A percentile compares a stretch with the other conserved stretches of the same genome.
phyloP scores from a whole-genome alignment of 2,888 invertebrate genomes.

The Euzophera pinguis region DNA sequence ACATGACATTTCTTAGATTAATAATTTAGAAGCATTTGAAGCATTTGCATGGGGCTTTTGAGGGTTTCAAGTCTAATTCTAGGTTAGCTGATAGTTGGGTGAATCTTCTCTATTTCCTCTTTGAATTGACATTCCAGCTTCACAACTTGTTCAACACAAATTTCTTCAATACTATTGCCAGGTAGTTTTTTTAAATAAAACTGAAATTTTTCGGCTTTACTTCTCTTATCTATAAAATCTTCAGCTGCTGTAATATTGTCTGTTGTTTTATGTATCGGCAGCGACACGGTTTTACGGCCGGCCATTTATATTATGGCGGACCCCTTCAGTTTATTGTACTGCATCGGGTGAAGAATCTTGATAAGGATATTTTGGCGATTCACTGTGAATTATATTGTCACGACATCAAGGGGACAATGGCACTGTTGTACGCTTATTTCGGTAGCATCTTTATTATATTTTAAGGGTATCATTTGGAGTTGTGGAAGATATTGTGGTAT shows the following conservation, averaged over 20 bases:
- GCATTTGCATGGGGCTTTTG: no score
- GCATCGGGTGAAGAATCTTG: slow-evolving; percentile 40
- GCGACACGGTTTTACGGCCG: slow-evolving; percentile 47
- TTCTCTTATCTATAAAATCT: slow-evolving; percentile 55
- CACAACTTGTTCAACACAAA: no score
- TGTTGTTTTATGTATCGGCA: slow-evolving; percentile 56
- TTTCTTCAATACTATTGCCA: no score
- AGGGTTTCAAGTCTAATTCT: no score
- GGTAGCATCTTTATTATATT: slow-evolving; percentile 7
- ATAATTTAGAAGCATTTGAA: no score
- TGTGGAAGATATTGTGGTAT: not conserved
- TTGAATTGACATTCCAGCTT: no score
- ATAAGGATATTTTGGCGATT: slow-evolving; percentile 28
- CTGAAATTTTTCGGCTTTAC: slow-evolving; percentile 48
- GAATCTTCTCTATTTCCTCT: no score
- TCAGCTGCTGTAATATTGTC: slow-evolving; percentile 49
- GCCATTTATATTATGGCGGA: slow-evolving; percentile 47
- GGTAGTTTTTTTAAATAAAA: slow-evolving; percentile 57
- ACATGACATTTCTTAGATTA: no score
- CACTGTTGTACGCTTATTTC: slow-evolving; percentile 5
- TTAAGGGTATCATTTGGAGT: not conserved
- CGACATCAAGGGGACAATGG: slow-evolving; percentile 8
- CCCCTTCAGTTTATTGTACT: slow-evolving; percentile 45
- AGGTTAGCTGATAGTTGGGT: no score
- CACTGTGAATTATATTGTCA: slow-evolving; percentile 13